Evolutionary conservation across 2,797 vertebrate genomes (phyloP), one percentile per base, ranked within the genome.

Genomic region (Poeciliopsis gracilis): DNA sequence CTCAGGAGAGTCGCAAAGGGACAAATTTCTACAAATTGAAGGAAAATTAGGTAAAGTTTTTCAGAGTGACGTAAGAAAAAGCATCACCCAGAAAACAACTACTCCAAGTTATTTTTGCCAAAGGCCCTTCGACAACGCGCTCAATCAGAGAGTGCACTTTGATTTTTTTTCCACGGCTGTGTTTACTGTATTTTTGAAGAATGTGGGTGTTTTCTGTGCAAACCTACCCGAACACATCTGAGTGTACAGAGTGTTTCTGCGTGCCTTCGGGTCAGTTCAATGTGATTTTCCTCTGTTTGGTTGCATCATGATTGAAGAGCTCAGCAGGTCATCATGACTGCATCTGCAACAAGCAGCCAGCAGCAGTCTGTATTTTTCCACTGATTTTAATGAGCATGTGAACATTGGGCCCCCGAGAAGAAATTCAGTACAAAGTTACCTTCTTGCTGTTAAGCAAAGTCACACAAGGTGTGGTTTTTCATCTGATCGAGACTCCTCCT

Each of bases 311-410:
- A 90, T 85, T 82, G 85, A 80, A 87, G 79, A 63, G 55, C 85
- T 85, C 89, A 75, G 80, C 11, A 3, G 90, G 88, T 90, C 91
- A 91, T 82, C 47, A 16, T 8, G 74, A 78, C 84, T 73, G 72
- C 38, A 53, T 89, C 81, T 80, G 79, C 36, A 73, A 72, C 86
- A 90, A 89, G 86, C 90, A 89, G 84, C 82, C 57, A 82, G 61
- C 80, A 76, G 76, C 82, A 74, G 66, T 46, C 76, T 82, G 90
- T 91, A 88, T 55, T 93, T 93, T 93, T 90, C 91, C 91, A 89
- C 86, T 88, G 86, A 87, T 90, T 92, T 83, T 83, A 88, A 86
- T 80, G 73, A 89, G 77, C 80, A 77, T 20, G 43, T 69, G 72
- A 76, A 55, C 53, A 74, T 66, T 0, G 47, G 45, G 38, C 51